These are phyloP conservation scores for Rhamnusium bicolor DNA, from an alignment of 2,888 invertebrate species.

Conservation along the genomic window DNA sequence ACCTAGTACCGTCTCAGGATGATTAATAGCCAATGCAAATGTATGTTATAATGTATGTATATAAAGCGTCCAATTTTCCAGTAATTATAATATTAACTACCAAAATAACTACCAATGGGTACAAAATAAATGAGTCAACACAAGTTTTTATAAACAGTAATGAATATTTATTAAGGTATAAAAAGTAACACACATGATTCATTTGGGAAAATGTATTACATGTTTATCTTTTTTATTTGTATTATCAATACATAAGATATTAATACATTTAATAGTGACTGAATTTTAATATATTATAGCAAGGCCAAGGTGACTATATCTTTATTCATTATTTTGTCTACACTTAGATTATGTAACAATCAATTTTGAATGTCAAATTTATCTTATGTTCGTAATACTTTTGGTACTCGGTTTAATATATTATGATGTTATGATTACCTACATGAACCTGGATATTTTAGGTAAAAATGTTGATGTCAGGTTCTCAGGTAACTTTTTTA, in stretches of 20 bases:
- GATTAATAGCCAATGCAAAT: neutral
- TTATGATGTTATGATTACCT: too few species aligned
- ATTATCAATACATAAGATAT: neutral
- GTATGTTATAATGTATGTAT: neutral
- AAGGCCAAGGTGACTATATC: conserved; percentile 7
- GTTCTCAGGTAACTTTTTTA: neutral
- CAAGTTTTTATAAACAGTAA: neutral
- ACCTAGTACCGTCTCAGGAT: neutral
- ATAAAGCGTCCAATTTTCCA: neutral
- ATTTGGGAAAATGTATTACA: neutral
- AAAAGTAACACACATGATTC: neutral
- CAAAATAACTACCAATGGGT: too few species aligned
- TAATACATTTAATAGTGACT: neutral
- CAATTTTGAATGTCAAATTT: neutral
- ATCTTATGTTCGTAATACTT: neutral
- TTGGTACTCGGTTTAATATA: neutral
- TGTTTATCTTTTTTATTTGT: neutral
- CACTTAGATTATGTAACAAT: neutral
- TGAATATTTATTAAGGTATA: neutral
- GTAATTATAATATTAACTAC: neutral
- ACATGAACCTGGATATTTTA: neutral
- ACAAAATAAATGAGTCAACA: neutral
- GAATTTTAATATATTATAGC: neutral
- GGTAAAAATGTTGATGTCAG: neutral
- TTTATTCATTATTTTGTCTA: neutral